phyloP scores from a whole-genome alignment of 2,797 vertebrate species.

The Lacerta bilineata region DNA sequence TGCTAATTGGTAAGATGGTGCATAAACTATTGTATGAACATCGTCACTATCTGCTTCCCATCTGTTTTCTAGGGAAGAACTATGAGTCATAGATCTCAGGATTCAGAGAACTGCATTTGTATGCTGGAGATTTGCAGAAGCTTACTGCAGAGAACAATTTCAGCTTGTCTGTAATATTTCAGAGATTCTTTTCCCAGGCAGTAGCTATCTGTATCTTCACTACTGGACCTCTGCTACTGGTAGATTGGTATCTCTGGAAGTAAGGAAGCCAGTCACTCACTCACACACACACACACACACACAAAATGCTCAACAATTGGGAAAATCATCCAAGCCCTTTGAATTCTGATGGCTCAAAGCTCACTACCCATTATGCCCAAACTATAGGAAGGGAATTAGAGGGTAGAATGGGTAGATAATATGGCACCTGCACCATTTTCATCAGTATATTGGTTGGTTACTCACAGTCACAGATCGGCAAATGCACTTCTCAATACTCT shows the following conservation, averaged over 20 bases:
- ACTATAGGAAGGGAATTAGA: too few relatives aligned
- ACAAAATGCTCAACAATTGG: fast-evolving
- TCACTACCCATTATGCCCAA: too few relatives aligned
- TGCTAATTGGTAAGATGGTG: slow-evolving; percentile 54
- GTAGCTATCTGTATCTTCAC: fast-evolving
- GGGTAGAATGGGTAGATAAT: too few relatives aligned
- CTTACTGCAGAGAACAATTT: neutral
- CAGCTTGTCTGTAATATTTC: neutral
- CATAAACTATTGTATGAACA: slow-evolving; percentile 37
- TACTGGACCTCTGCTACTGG: fast-evolving
- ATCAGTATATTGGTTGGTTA: too few relatives aligned
- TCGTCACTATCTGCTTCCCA: slow-evolving; percentile 20
- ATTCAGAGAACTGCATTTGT: neutral
- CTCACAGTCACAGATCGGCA: too few relatives aligned
- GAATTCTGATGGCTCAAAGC: neutral
- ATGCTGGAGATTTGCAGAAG: slow-evolving; percentile 2
- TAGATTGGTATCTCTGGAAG: fast-evolving
- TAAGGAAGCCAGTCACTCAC: neutral
- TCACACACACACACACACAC: too few relatives aligned
- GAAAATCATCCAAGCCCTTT: neutral
- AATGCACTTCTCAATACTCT: too few relatives aligned
- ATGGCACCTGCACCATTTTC: too few relatives aligned
- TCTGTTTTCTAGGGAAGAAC: slow-evolving; percentile 26
- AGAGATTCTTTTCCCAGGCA: fast-evolving
- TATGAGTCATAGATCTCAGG: slow-evolving; percentile 19